phyloP scores from a whole-genome alignment of 2,113 vertebrate genomes.

The Isurus oxyrinchus region DNA sequence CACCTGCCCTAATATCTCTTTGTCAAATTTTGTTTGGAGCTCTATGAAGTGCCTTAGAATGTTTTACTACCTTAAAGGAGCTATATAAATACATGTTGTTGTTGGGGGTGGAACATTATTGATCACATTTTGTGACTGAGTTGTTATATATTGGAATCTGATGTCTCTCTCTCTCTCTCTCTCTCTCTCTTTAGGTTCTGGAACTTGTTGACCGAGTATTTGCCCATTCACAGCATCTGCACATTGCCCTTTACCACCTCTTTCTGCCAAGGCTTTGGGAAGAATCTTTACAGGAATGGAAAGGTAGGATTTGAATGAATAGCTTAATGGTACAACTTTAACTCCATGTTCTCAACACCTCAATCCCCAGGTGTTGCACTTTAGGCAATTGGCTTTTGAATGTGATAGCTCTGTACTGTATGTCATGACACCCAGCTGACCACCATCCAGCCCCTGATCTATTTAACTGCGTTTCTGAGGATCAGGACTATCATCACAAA shows the following conservation, averaged over 20 bases:
- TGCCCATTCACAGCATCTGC: constrained; percentile 65
- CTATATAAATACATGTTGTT: constrained; percentile 1
- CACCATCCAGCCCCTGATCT: no score
- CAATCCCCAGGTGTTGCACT: not conserved
- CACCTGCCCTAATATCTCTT: not conserved
- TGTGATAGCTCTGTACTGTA: no score
- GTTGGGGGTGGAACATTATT: not conserved
- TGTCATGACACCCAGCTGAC: no score
- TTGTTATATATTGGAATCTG: not conserved
- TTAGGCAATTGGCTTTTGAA: no score
- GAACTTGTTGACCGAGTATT: constrained; percentile 58
- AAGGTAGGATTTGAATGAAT: constrained; percentile 54
- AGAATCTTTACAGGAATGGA: constrained; percentile 64
- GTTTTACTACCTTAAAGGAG: not conserved
- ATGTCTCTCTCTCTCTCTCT: not conserved
- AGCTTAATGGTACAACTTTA: not conserved
- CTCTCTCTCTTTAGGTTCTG: constrained; percentile 68
- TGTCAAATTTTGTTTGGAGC: not conserved
- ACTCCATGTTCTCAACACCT: not conserved
- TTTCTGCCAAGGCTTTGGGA: constrained; percentile 87
- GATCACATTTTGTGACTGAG: not conserved
- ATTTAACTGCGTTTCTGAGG: no score
- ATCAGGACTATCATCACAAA: no score
- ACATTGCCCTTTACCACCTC: constrained; percentile 76
- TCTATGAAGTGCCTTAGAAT: not conserved